Percentiles rank a stretch among this genome's conserved stretches.
Evolutionary conservation across 1,140 invertebrate genomes (phyloP).

Genomic region (Drosophila kohkoa): DNA sequence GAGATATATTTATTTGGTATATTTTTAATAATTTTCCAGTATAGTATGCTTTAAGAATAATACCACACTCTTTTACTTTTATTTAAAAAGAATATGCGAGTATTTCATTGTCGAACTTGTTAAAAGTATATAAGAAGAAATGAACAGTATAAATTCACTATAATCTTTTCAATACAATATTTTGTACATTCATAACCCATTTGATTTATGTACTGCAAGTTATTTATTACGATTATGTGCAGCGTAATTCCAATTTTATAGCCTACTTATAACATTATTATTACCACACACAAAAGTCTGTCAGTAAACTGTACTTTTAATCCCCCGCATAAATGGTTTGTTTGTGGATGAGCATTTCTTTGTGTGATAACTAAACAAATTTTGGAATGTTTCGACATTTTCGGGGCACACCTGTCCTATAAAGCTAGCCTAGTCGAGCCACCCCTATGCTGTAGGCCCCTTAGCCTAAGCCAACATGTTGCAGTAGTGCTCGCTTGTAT

Average conservation of each 20-base stretch:
- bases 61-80: no score
- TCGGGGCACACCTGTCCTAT: constrained; percentile 59
- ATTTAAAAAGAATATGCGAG: no score
- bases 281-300: neutral
- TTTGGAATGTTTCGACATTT: constrained; percentile 39
- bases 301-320: constrained; percentile 45
- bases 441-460: constrained; percentile 53
- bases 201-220: neutral
- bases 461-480: constrained; percentile 52
- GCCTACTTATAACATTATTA: constrained; percentile 12
- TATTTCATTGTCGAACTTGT: no score
- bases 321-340: constrained; percentile 34
- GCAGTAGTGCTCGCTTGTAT: constrained; percentile 45
- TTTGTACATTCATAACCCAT: neutral
- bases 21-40: no score
- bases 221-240: neutral
- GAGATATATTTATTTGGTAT: no score
- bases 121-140: no score
- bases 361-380: constrained; percentile 64
- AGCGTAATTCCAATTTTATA: constrained; percentile 8
- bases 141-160: no score
- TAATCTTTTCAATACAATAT: neutral
- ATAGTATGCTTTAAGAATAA: no score
- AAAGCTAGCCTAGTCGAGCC: constrained; percentile 44
- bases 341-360: constrained; percentile 50